These are phyloP conservation scores for Cinclus mexicanus DNA, from an alignment of 2,113 vertebrate genomes.

Conservation along the genomic window DNA sequence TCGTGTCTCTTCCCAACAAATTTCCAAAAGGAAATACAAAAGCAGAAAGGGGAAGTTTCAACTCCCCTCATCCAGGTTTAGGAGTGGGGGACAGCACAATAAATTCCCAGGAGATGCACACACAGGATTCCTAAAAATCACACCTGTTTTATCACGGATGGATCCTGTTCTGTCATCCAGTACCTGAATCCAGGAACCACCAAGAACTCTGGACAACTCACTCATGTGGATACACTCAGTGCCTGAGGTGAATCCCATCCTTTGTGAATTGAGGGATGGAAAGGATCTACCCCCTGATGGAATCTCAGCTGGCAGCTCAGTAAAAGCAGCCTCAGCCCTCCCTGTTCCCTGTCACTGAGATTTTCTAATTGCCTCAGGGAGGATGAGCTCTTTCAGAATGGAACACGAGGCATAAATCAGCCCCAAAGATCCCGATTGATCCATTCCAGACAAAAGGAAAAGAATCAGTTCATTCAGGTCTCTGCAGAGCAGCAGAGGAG, in stretches of 20 bases:
- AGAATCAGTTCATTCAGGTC: background rate
- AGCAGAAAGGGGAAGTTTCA: background rate
- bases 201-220: background rate
- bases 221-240: background rate
- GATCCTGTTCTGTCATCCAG: accelerated
- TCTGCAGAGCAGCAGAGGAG: background rate
- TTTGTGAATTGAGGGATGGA: background rate
- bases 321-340: background rate
- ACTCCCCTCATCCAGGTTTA: background rate
- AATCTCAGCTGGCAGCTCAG: background rate
- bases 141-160: background rate
- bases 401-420: background rate
- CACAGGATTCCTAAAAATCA: background rate
- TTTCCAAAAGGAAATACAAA: background rate
- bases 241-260: background rate
- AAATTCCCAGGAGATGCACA: background rate
- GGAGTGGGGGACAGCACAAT: background rate
- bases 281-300: background rate
- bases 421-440: background rate
- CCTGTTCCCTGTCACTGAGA: background rate
- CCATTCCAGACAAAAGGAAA: background rate
- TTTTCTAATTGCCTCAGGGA: background rate
- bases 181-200: background rate
- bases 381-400: background rate
- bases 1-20: background rate